Evolutionary conservation across 2,113 vertebrate species (phyloP).

Genomic region (Pomatostomus ruficeps): DNA sequence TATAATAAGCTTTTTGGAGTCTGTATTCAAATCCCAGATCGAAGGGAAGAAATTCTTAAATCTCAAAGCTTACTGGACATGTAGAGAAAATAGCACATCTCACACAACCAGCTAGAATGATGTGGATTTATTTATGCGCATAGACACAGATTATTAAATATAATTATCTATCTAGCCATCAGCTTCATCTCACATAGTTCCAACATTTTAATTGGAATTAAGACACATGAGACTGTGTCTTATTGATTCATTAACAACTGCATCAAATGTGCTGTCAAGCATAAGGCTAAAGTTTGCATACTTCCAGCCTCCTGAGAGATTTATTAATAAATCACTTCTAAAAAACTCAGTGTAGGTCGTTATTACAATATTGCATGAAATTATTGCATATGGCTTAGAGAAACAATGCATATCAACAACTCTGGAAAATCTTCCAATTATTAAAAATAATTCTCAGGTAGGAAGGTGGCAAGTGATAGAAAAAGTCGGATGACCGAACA

Average conservation of each 20-base stretch:
- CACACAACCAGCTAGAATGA: background rate
- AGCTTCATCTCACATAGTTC: background rate
- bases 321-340: conserved; percentile 48
- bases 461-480: background rate
- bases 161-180: background rate
- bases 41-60: background rate
- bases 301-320: conserved; percentile 14
- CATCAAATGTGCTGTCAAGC: conserved; percentile 7
- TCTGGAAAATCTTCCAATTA: background rate
- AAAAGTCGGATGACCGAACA: accelerated
- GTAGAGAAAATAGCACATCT: background rate
- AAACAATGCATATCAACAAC: background rate
- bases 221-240: conserved; percentile 33
- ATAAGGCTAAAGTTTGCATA: conserved; percentile 46
- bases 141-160: background rate
- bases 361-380: conserved; percentile 6
- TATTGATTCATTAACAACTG: conserved; percentile 53
- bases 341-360: background rate
- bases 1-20: background rate
- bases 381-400: background rate
- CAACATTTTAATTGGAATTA: conserved; percentile 59
- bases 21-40: background rate
- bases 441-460: background rate
- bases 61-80: background rate
- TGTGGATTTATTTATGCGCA: background rate